A percentile compares a stretch with the other conserved stretches of the same genome.
These are phyloP conservation scores for Drosophila setosimentum DNA, from an alignment of 2,888 invertebrate species.

Conservation along the genomic window DNA sequence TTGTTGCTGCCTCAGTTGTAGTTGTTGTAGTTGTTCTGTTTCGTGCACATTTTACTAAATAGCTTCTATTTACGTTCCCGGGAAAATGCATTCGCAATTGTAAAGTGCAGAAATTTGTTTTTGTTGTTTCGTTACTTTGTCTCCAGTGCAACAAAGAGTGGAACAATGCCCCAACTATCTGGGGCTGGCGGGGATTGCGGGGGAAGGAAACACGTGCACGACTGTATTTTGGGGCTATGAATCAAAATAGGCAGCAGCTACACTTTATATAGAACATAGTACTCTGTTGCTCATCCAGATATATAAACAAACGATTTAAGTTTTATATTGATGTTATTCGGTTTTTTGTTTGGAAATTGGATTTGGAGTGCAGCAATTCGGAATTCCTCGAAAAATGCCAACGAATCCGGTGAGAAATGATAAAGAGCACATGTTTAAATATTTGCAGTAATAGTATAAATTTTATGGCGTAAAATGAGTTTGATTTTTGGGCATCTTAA, in stretches of 20 bases:
- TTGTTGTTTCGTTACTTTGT: slow-evolving; percentile 56
- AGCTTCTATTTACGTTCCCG: slow-evolving; percentile 78
- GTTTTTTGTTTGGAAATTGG: slow-evolving; percentile 34
- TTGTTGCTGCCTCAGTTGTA: slow-evolving; percentile 15
- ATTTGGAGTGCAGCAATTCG: slow-evolving; percentile 29
- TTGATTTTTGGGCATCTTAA: neutral
- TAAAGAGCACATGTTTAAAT: slow-evolving; percentile 14
- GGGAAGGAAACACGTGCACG: slow-evolving; percentile 58
- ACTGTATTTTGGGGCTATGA: slow-evolving; percentile 60
- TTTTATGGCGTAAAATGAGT: neutral
- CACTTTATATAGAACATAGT: slow-evolving; percentile 13
- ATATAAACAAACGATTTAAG: neutral
- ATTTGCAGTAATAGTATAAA: neutral
- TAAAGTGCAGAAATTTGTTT: slow-evolving; percentile 70
- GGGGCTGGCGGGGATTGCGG: neutral
- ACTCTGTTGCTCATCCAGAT: neutral
- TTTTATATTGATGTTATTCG: slow-evolving; percentile 32
- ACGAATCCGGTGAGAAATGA: neutral
- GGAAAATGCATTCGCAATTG: slow-evolving; percentile 76
- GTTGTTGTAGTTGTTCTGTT: slow-evolving; percentile 47
- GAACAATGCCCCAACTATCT: slow-evolving; percentile 53
- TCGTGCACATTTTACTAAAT: slow-evolving; percentile 76
- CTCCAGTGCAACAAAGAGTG: slow-evolving; percentile 52
- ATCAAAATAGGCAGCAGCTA: slow-evolving; percentile 63
- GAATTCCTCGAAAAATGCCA: slow-evolving; percentile 13